A percentile compares a stretch with the other conserved stretches of the same genome.
Conservation (phyloP, 2,113 vertebrate species). For the Diadophis punctatus region DNA sequence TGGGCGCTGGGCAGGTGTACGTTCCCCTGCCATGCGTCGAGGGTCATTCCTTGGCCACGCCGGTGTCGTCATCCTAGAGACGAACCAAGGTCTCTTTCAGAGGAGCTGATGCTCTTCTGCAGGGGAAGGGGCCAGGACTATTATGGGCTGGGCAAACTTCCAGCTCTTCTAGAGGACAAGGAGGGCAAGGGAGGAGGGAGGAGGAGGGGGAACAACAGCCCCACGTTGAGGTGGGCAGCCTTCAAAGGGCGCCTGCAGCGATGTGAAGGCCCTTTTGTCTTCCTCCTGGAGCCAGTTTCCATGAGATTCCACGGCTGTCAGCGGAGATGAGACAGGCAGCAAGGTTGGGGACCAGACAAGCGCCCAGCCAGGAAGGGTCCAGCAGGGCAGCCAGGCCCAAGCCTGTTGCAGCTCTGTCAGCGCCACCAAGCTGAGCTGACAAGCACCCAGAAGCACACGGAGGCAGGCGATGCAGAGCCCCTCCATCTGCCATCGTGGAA, state of each 20-base stretch:
- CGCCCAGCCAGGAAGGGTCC: neutral
- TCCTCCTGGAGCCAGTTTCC: neutral
- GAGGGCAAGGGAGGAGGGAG: too few relatives aligned
- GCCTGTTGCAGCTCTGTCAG: neutral
- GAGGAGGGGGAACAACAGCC: neutral
- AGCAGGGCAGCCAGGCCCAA: neutral
- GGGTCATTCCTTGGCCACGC: conserved; percentile 17
- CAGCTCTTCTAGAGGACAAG: neutral
- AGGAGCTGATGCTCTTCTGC: neutral
- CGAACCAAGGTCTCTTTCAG: neutral
- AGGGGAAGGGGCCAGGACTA: too few relatives aligned
- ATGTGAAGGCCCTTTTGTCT: conserved; percentile 21
- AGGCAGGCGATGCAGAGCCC: neutral
- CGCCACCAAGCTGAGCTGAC: neutral
- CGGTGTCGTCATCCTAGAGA: neutral
- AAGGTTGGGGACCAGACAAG: neutral
- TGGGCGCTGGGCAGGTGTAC: neutral
- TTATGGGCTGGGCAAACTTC: neutral
- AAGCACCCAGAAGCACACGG: neutral
- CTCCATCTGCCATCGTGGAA: neutral
- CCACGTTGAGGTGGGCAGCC: neutral
- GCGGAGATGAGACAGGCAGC: neutral
- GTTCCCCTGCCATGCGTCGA: neutral
- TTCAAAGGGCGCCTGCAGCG: neutral
- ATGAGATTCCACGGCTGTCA: conserved; percentile 16